These are phyloP conservation scores for Thumatha senex DNA, from an alignment of 2,888 invertebrate species.

Conservation along the genomic window DNA sequence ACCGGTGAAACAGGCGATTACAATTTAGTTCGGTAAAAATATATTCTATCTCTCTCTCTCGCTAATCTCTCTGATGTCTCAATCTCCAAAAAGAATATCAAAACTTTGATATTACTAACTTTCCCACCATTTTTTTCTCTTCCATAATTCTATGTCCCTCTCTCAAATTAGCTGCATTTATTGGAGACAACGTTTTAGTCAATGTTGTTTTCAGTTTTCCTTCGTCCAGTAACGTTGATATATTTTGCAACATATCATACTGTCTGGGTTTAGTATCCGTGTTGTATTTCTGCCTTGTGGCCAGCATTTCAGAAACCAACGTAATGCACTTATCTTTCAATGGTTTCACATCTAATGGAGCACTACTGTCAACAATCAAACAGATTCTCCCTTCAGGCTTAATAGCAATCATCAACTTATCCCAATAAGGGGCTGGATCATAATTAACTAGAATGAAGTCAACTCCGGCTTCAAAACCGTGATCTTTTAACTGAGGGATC, in stretches of 20 bases:
- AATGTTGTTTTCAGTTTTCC: conserved; percentile 61
- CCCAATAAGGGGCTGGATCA: conserved; percentile 74
- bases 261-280: conserved; percentile 64
- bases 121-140: conserved; percentile 63
- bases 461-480: conserved; percentile 59
- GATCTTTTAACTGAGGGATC: conserved; percentile 55
- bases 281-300: conserved; percentile 64
- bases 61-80: no score
- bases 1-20: no score
- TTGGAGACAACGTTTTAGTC: conserved; percentile 61
- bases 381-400: conserved; percentile 74
- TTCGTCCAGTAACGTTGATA: conserved; percentile 61
- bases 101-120: conserved; percentile 51
- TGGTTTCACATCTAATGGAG: conserved; percentile 55
- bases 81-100: no score
- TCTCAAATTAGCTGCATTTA: conserved; percentile 66
- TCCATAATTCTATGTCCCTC: conserved; percentile 69
- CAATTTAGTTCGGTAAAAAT: background rate
- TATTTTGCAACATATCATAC: conserved; percentile 55
- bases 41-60: background rate
- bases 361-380: conserved; percentile 66
- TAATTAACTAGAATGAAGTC: conserved; percentile 70
- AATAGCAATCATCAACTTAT: conserved; percentile 60
- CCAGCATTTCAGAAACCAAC: conserved; percentile 66
- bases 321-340: conserved; percentile 73